These are phyloP conservation scores for Cryptophagus acutangulus DNA, from an alignment of 2,888 invertebrate genomes.

Conservation along the genomic window DNA sequence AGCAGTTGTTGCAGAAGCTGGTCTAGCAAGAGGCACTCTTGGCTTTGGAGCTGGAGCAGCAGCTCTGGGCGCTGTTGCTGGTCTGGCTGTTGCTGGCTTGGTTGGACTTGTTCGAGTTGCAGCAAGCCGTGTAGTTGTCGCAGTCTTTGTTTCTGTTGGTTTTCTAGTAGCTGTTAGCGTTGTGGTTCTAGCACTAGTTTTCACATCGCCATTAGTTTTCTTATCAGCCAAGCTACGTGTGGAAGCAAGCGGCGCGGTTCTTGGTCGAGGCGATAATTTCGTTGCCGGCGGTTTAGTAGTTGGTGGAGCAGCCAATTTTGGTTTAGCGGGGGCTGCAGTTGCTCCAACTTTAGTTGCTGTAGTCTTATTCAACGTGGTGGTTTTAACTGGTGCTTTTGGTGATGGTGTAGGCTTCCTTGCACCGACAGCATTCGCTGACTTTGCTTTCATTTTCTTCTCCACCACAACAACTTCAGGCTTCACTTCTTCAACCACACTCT, in stretches of 20 bases:
- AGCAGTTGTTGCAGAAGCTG: neutral
- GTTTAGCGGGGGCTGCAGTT: neutral
- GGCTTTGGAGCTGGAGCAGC: slow-evolving; percentile 29
- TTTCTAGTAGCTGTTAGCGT: slow-evolving; percentile 12
- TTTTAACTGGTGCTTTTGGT: slow-evolving; percentile 10
- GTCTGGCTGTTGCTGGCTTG: slow-evolving; percentile 24
- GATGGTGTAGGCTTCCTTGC: slow-evolving; percentile 2
- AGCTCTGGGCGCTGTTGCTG: slow-evolving; percentile 10
- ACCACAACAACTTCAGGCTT: slow-evolving; percentile 10
- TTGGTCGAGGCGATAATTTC: slow-evolving; percentile 28
- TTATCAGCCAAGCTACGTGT: slow-evolving; percentile 44
- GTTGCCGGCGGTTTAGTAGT: slow-evolving; percentile 10
- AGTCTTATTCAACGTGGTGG: too few relatives aligned
- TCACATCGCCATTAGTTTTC: slow-evolving; percentile 55
- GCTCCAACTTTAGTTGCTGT: slow-evolving; percentile 1
- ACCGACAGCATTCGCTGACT: neutral
- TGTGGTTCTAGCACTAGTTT: slow-evolving; percentile 35
- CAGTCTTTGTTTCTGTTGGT: slow-evolving; percentile 15
- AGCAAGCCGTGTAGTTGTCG: slow-evolving; percentile 21
- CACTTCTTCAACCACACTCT: slow-evolving; percentile 14
- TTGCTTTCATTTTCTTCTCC: neutral
- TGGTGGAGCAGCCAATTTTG: neutral
- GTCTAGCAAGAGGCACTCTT: slow-evolving; percentile 8
- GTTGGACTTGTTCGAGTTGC: slow-evolving; percentile 22
- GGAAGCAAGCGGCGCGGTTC: slow-evolving; percentile 25